Evolutionary conservation across 2,797 vertebrate genomes (phyloP).

Genomic region (Syngnathus acus): DNA sequence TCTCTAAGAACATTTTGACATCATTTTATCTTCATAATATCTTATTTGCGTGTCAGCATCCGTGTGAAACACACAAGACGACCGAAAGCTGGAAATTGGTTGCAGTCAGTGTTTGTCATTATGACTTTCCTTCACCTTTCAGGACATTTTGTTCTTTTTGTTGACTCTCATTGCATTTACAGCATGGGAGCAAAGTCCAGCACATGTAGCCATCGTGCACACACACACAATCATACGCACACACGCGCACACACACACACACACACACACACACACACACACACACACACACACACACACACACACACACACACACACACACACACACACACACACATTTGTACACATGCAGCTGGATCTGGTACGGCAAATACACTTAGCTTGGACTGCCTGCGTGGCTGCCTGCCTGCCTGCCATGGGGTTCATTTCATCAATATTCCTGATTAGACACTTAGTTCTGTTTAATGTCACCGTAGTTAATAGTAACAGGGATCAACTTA

Average conservation of each 20-base stretch:
- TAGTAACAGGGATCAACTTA: slow-evolving; percentile 2
- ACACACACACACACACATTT: too few relatives aligned
- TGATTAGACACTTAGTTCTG: slow-evolving; percentile 14
- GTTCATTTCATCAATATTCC: slow-evolving; percentile 8
- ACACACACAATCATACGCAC: slow-evolving; percentile 4
- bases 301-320: not conserved
- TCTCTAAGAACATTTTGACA: slow-evolving; percentile 21
- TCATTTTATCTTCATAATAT: slow-evolving; percentile 5
- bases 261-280: too few relatives aligned
- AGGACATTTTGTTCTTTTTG: slow-evolving; percentile 31
- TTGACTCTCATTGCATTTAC: slow-evolving; percentile 12
- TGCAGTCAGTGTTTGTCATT: slow-evolving; percentile 10
- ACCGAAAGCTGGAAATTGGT: not conserved
- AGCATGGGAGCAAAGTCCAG: slow-evolving; percentile 36
- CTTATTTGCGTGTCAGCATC: slow-evolving; percentile 11
- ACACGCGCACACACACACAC: slow-evolving; percentile 4
- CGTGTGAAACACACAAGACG: slow-evolving; percentile 7
- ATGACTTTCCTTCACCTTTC: slow-evolving; percentile 19
- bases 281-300: not conserved
- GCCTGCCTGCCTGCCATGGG: slow-evolving; percentile 12
- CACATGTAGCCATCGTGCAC: slow-evolving; percentile 11
- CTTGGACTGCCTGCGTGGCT: too few relatives aligned
- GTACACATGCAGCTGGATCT: slow-evolving; percentile 5
- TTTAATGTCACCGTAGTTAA: slow-evolving; percentile 7
- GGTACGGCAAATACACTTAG: slow-evolving; percentile 6